Evolutionary conservation across 2,888 invertebrate species (phyloP).

Genomic region (Hemicrepidius hirtus): DNA sequence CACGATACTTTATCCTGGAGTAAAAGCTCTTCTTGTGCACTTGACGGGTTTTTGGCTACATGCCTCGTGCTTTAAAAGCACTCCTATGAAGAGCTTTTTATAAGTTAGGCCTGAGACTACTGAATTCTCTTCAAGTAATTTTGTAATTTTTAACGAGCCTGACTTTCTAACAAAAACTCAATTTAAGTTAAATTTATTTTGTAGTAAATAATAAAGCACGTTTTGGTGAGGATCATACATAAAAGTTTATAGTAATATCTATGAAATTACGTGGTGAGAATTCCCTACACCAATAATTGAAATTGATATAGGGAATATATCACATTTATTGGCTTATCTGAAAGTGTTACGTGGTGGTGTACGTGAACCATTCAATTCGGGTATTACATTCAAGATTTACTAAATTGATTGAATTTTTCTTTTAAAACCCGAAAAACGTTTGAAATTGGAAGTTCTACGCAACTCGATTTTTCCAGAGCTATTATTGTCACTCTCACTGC

Average conservation of each 20-base stretch:
- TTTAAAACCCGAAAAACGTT: neutral
- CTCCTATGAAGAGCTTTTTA: conserved; percentile 45
- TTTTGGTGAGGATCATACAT: conserved; percentile 16
- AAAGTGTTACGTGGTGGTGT: conserved; percentile 38
- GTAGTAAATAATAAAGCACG: conserved; percentile 28
- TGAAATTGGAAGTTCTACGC: conserved; percentile 9
- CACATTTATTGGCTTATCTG: conserved; percentile 52
- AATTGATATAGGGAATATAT: conserved; percentile 54
- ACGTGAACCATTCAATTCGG: conserved; percentile 9
- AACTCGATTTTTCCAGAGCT: conserved; percentile 8
- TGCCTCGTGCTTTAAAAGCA: conserved; percentile 47
- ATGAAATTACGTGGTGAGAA: conserved; percentile 28
- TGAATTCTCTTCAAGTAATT: conserved; percentile 43
- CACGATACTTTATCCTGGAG: conserved; percentile 45
- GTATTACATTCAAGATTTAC: conserved; percentile 21
- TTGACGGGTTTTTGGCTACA: conserved; percentile 50
- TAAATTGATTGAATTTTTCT: neutral
- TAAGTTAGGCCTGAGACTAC: conserved; percentile 39
- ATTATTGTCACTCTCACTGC: conserved; percentile 34
- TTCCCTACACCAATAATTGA: conserved; percentile 50
- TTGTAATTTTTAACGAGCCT: conserved; percentile 37
- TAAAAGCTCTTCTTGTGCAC: conserved; percentile 48
- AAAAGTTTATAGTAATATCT: conserved; percentile 24
- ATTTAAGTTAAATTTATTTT: conserved; percentile 26
- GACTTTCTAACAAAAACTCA: conserved; percentile 8